Evolutionary conservation across 2,113 vertebrate genomes (phyloP).

Genomic region (Takifugu bimaculatus): DNA sequence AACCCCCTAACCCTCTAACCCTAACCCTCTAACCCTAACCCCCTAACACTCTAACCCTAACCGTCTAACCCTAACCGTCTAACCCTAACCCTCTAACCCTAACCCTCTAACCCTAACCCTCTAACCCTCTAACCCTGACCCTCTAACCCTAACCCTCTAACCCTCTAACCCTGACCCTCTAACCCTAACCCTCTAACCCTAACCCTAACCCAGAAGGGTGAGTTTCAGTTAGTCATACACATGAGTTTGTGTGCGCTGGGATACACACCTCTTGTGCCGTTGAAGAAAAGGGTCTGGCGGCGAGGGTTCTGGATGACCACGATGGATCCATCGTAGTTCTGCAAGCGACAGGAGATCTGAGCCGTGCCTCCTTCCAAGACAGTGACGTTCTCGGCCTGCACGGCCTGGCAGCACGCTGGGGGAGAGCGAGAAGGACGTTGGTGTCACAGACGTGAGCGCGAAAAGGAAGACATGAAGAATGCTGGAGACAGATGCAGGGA

Average conservation of each 20-base stretch:
- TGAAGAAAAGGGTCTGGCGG: conserved; percentile 91
- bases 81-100: too few relatives aligned
- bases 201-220: conserved; percentile 2
- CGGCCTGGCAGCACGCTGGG: conserved; percentile 79
- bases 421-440: conserved; percentile 33
- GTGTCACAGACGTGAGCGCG: conserved; percentile 8
- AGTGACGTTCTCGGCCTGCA: conserved; percentile 90
- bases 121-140: too few relatives aligned
- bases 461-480: conserved; percentile 14
- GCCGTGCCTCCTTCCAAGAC: conserved; percentile 86
- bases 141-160: too few relatives aligned
- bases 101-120: too few relatives aligned
- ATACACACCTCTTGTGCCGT: conserved; percentile 83
- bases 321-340: conserved; percentile 90
- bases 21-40: too few relatives aligned
- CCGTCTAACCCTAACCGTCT: too few relatives aligned
- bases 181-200: too few relatives aligned
- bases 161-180: too few relatives aligned
- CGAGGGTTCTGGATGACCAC: conserved; percentile 92
- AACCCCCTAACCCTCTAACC: too few relatives aligned
- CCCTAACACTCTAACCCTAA: too few relatives aligned
- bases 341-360: conserved; percentile 87
- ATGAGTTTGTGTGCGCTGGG: conserved; percentile 13
- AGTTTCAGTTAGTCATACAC: conserved; percentile 16
- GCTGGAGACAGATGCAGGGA: conserved; percentile 15